phyloP scores from a whole-genome alignment of 2,797 vertebrate genomes.

The Pseudopleuronectes americanus region DNA sequence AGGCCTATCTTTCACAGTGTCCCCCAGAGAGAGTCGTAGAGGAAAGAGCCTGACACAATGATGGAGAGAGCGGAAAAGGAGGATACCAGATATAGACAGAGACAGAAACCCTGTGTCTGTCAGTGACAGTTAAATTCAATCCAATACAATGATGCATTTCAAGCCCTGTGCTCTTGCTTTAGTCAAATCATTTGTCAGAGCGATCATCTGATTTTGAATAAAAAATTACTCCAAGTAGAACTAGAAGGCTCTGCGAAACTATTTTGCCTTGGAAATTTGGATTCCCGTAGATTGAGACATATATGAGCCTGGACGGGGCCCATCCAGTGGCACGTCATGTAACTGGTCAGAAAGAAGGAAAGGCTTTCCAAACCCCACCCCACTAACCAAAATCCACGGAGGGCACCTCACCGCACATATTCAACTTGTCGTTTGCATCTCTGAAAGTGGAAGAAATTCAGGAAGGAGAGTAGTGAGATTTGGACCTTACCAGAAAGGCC shows the following conservation, averaged over 20 bases:
- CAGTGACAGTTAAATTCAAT: conserved; percentile 41
- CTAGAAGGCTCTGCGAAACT: not conserved
- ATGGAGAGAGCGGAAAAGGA: conserved; percentile 52
- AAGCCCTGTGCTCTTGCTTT: not conserved
- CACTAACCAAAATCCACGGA: not conserved
- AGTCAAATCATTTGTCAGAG: not conserved
- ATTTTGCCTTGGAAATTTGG: conserved; percentile 45
- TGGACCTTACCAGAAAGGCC: conserved; percentile 69
- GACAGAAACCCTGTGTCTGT: conserved; percentile 45
- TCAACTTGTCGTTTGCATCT: conserved; percentile 17
- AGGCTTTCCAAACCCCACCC: conserved; percentile 47
- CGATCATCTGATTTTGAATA: no score
- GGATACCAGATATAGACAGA: conserved; percentile 46
- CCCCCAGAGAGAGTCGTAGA: conserved; percentile 42
- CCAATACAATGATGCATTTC: not conserved
- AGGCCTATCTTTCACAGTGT: conserved; percentile 31
- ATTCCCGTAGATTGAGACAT: conserved; percentile 62
- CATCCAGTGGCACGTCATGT: conserved; percentile 52
- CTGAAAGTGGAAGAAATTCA: conserved; percentile 45
- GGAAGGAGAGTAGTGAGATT: conserved; percentile 61
- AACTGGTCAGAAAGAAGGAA: conserved; percentile 58
- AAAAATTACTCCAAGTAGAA: no score
- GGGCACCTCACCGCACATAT: conserved; percentile 32
- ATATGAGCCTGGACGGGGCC: conserved; percentile 32
- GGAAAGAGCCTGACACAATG: conserved; percentile 44